phyloP scores from a whole-genome alignment of 2,888 invertebrate genomes.

The Agrilus cyanescens region DNA sequence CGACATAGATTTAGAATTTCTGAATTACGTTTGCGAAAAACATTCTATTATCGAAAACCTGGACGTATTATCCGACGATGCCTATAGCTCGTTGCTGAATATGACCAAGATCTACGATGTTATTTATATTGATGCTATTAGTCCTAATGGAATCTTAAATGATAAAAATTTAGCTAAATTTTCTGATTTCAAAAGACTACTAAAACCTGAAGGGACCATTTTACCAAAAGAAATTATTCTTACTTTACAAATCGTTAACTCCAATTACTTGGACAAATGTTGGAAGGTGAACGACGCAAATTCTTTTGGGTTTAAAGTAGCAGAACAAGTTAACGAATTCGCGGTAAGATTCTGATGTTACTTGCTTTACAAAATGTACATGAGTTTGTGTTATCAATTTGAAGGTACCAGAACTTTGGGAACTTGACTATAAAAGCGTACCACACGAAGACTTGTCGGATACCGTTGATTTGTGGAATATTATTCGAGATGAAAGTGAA shows the following conservation, averaged over 20 bases:
- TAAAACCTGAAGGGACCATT: constrained; percentile 21
- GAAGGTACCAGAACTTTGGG: constrained; percentile 40
- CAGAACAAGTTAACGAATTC: constrained; percentile 45
- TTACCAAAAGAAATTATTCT: constrained; percentile 41
- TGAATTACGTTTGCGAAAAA: constrained; percentile 34
- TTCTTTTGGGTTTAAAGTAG: constrained; percentile 42
- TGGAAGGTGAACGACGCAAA: constrained; percentile 46
- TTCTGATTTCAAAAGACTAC: constrained; percentile 27
- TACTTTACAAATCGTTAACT: constrained; percentile 46
- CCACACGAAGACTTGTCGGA: constrained; percentile 36
- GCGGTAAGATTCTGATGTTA: constrained; percentile 33
- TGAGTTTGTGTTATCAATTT: constrained; percentile 2
- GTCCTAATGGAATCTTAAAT: constrained; percentile 45
- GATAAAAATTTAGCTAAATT: constrained; percentile 27
- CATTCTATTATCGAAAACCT: constrained; percentile 35
- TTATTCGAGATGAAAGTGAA: constrained; percentile 14
- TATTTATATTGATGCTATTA: constrained; percentile 43
- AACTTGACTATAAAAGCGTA: constrained; percentile 36
- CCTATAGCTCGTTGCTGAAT: neutral
- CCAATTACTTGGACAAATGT: constrained; percentile 45
- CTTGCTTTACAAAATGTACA: neutral
- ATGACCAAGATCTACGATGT: constrained; percentile 38
- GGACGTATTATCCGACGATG: constrained; percentile 14
- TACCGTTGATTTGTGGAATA: constrained; percentile 15
- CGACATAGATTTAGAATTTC: constrained; percentile 33